phyloP scores from a whole-genome alignment of 2,797 vertebrate genomes.

The Tadarida brasiliensis region DNA sequence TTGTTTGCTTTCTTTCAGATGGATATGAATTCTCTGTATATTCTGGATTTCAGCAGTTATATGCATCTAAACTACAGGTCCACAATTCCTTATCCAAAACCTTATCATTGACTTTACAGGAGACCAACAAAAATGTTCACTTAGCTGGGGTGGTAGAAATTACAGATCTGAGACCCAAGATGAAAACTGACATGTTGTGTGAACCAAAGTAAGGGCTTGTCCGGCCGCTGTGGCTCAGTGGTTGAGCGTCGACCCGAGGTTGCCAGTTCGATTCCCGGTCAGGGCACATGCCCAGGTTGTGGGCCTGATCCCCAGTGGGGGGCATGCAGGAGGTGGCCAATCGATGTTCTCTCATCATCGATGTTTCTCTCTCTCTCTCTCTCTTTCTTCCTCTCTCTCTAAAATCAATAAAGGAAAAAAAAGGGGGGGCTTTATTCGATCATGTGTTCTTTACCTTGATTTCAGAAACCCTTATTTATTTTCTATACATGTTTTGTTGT shows the following conservation, averaged over 20 bases:
- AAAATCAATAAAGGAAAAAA: too few species aligned
- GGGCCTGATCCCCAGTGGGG: too few species aligned
- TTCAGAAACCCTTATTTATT: neutral
- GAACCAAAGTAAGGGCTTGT: neutral
- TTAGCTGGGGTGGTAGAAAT: conserved; percentile 1
- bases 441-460: neutral
- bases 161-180: neutral
- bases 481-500: neutral
- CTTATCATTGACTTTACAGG: neutral
- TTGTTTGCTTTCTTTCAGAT: conserved; percentile 1
- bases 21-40: neutral
- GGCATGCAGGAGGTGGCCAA: too few species aligned
- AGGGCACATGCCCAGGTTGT: too few species aligned
- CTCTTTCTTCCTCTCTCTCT: too few species aligned
- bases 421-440: neutral
- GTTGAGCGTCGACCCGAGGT: too few species aligned
- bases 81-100: conserved; percentile 12
- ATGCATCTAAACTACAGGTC: neutral
- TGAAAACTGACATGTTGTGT: neutral
- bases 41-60: neutral
- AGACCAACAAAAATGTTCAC: neutral
- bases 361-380: too few species aligned
- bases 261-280: too few species aligned
- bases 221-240: too few species aligned
- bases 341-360: too few species aligned